These are phyloP conservation scores for Dendronephthya gigantea DNA, from an alignment of 64 coral and sea anemone species.

Conservation along the genomic window DNA sequence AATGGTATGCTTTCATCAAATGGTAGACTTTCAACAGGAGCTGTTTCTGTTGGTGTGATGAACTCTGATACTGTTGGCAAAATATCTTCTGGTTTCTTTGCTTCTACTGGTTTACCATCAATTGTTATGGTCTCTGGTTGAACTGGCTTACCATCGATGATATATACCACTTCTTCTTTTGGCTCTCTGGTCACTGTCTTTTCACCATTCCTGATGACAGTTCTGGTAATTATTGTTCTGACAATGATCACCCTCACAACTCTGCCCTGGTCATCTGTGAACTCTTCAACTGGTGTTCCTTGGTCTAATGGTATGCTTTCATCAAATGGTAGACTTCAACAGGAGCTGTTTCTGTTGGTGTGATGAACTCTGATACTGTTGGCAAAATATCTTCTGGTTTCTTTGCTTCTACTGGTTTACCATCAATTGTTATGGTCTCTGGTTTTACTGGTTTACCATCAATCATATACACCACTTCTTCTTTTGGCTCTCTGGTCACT, in stretches of 20 bases:
- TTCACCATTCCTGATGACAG: neutral
- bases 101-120: neutral
- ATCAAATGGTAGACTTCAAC: neutral
- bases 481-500: neutral
- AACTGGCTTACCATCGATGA: constrained; percentile 2
- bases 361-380: neutral
- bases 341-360: neutral
- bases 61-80: neutral
- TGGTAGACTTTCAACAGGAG: neutral
- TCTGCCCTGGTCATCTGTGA: constrained; percentile 39
- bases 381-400: neutral
- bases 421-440: neutral
- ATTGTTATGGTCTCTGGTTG: neutral
- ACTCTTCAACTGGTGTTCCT: neutral
- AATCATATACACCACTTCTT: neutral
- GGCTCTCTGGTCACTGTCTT: neutral
- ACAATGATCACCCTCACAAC: constrained; percentile 15
- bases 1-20: neutral
- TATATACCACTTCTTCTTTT: neutral
- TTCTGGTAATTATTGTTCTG: constrained; percentile 21
- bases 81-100: neutral
- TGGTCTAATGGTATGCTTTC: constrained; percentile 10
- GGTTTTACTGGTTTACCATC: neutral
- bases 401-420: neutral
- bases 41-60: neutral